Evolutionary conservation across 2,797 vertebrate species (phyloP), one percentile per base, ranked within the genome.

Genomic region (Melanotaenia pygmaea): DNA sequence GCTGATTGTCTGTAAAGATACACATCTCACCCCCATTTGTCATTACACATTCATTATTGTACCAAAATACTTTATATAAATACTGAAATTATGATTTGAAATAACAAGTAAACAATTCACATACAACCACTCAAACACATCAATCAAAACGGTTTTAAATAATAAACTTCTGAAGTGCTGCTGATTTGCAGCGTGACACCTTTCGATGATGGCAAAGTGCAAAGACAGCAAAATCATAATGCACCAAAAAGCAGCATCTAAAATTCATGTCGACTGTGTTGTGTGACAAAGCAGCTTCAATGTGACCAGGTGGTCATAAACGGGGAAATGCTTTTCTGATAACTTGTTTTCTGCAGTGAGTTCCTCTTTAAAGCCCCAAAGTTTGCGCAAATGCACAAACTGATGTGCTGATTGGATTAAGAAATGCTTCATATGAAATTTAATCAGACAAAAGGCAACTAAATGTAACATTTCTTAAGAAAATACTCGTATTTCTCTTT

Each of bases 61-160:
- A 91, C 85, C 91, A 92, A 91, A 92, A 91, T 90, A 89, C 82
- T 88, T 80, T 88, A 90, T 88, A 93, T 89, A 90, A 92, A 92
- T 91, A 89, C 72, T 81, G 79, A 87, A 88, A 83, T 82, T 76
- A 53, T 74, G 58, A 79, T 81, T 79, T 86, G 67, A 86, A 89
- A 83, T 77, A 83, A 89, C 86, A 67, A 80, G 79, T 84, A 87
- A 92, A 90, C 82, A 83, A 79, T 79, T 77, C 86, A 90, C 87
- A 88, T 87, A 92, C 77, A 87, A 90, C 89, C 86, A 85, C 89
- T 79, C 88, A 79, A 90, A 89, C 89, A 91, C 88, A 74, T 82
- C 89, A 92, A 90, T 89, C 84, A 87, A 90, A 91, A 89, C 77
- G 16, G 54, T 79, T 88, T 79, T 74, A 83, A 82, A 65, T 84